Percentiles rank a stretch among this genome's conserved stretches.
These are phyloP conservation scores for Nanger granti DNA, from an alignment of 2,113 vertebrate species.

Conservation along the genomic window DNA sequence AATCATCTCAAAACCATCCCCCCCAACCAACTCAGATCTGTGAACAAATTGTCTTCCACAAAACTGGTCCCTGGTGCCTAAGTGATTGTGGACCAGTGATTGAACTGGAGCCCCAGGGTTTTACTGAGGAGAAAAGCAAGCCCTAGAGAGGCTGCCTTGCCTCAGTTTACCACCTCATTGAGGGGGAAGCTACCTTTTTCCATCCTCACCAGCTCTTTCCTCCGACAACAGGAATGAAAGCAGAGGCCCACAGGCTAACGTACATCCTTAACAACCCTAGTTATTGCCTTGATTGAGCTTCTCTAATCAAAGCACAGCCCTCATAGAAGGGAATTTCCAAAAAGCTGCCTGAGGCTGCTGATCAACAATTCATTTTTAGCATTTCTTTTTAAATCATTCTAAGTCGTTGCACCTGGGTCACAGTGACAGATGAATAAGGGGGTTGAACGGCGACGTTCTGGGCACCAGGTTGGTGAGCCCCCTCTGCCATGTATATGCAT, in stretches of 20 bases:
- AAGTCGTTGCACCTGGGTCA: constrained; percentile 67
- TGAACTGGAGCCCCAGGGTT: not conserved
- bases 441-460: constrained; percentile 11
- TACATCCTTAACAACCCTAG: constrained; percentile 49
- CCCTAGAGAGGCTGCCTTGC: not conserved
- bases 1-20: not conserved
- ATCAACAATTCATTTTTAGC: constrained; percentile 65
- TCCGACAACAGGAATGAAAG: not conserved
- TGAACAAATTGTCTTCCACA: not conserved
- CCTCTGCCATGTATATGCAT: constrained; percentile 55
- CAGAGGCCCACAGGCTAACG: constrained; percentile 46
- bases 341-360: constrained; percentile 69
- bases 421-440: constrained; percentile 59
- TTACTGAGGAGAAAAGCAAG: not conserved
- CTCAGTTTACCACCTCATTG: not conserved
- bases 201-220: not conserved
- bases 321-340: constrained; percentile 67
- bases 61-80: not conserved
- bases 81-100: not conserved
- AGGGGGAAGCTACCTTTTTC: not conserved
- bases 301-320: constrained; percentile 55
- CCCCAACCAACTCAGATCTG: not conserved
- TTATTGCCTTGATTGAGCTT: constrained; percentile 69
- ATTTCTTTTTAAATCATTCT: constrained; percentile 62
- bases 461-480: constrained; percentile 67